Evolutionary conservation across 1,140 invertebrate genomes (phyloP), one percentile per base, ranked within the genome.

Genomic region (Pristionchus pacificus): DNA sequence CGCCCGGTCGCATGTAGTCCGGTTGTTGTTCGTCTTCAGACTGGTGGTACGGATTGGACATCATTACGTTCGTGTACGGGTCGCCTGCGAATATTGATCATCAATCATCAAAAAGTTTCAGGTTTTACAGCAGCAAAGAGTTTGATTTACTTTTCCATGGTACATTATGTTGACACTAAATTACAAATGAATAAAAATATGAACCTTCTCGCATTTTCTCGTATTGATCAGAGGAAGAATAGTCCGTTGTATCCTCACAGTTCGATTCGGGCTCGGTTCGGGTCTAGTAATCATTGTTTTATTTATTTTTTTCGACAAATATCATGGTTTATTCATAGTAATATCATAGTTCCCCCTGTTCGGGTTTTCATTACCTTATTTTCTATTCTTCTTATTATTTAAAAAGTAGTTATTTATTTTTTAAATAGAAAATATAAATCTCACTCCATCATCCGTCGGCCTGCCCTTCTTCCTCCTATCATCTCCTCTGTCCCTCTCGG

Each of bases 171-270:
- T n/a, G n/a, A n/a, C n/a, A n/a, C n/a, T n/a, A n/a, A n/a, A n/a
- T n/a, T n/a, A n/a, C n/a, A n/a, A n/a, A n/a, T 24, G 6, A 27
- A 28, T 30, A 65, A 25, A n/a, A 65, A 32, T 63, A 33, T 59
- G 57, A 33, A 28, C 32, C 62, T 27, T 33, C 63, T 58, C 15
- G 61, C 1, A 75, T 72, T 31, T 66, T 70, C 38, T 77, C 76
- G 27, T 77, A 77, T 57, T 77, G 76, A 61, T 77, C 77, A 55
- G 75, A 77, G 30, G 68, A 71, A 28, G 72, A 75, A 38, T 79
- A 79, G 55, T 79, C 78, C 1, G 78, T 80, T 1, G 78, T 79
- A 62, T 79, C 78, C 55, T 79, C 78, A 31, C 69, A 69, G 25
- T 66, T 68, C 33, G 64, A 68, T 61, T 79, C 78, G 13, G 78